Base-by-base conservation (phyloP, 2,888 invertebrate species). In the Drosophila austrosaltans region DNA sequence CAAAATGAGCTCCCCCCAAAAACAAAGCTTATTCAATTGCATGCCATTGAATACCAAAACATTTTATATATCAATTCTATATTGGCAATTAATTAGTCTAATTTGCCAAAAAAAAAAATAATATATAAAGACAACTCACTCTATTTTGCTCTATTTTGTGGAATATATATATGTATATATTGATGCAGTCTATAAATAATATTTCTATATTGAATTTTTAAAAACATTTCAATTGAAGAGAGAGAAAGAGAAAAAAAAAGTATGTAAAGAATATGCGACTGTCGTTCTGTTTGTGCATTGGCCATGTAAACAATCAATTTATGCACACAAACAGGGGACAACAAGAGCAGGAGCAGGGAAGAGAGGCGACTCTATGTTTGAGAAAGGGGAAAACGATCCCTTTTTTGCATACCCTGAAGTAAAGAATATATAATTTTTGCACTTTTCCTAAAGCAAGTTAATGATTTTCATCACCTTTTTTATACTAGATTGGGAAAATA, bases 231-330 rank as follows among this genome's bases (percentile, higher is more conserved):
- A 48, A 48, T 12, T 30, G 44, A 8, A n/a, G 53, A 61, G 42
- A 30, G 32, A 2, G 30, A 30, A 30, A 16, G 28, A 5, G 28
- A 40, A 6, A 53, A n/a, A n/a, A 16, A 32, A 22, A 60, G 63
- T 66, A 66, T n/a, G 40, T 22, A n/a, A 64, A 63, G 36, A 53
- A 63, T 10, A 65, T 28, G 58, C 32, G 61, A 40, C 16, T 16
- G 16, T 16, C 53, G 44, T 64, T 53, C n/a, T 67, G 54, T 69
- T 54, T 54, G 62, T 40, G 36, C 56, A 48, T 22, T 28, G 48
- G 48, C 53, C 61, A 72, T 36, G 73, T 69, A 88, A 88, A 87
- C 88, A 84, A 88, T 88, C 84, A 85, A 88, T 88, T 88, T 87
- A 81, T 84, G 75, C 76, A 82, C 77, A 79, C 75, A 77, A 64